Evolutionary conservation across 2,113 vertebrate genomes (phyloP).

Genomic region (Ptilorrhoa leucosticta): DNA sequence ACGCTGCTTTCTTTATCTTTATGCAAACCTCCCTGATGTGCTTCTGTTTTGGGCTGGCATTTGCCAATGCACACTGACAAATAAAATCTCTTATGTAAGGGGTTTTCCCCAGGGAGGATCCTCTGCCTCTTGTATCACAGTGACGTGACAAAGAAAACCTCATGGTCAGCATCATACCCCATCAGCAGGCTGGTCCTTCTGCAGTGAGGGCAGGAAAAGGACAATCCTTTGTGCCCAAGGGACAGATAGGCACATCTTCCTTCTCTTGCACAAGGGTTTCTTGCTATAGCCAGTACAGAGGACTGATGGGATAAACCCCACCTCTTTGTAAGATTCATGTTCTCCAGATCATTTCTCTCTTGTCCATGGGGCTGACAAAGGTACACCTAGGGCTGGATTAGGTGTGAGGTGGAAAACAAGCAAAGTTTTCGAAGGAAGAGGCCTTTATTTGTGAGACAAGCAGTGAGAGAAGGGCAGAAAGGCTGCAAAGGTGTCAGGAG

Average conservation of each 20-base stretch:
- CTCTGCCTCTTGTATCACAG: not conserved
- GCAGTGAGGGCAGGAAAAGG: not conserved
- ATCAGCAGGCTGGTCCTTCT: not conserved
- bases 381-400: not conserved
- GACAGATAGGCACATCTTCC: not conserved
- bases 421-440: not conserved
- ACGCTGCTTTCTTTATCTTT: not conserved
- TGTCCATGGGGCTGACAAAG: not conserved
- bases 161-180: not conserved
- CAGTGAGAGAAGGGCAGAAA: not conserved
- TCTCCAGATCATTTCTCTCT: not conserved
- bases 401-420: not conserved
- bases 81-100: not conserved
- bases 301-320: not conserved
- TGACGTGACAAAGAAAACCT: not conserved
- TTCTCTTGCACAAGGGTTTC: not conserved
- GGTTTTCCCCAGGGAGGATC: not conserved
- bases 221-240: not conserved
- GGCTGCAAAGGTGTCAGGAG: not conserved
- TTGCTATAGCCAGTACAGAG: not conserved
- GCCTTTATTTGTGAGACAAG: not conserved
- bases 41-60: not conserved
- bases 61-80: not conserved
- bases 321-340: not conserved
- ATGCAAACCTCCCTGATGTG: not conserved